Evolutionary conservation across 1,140 invertebrate genomes (phyloP).

Genomic region (Drosophila pandora): DNA sequence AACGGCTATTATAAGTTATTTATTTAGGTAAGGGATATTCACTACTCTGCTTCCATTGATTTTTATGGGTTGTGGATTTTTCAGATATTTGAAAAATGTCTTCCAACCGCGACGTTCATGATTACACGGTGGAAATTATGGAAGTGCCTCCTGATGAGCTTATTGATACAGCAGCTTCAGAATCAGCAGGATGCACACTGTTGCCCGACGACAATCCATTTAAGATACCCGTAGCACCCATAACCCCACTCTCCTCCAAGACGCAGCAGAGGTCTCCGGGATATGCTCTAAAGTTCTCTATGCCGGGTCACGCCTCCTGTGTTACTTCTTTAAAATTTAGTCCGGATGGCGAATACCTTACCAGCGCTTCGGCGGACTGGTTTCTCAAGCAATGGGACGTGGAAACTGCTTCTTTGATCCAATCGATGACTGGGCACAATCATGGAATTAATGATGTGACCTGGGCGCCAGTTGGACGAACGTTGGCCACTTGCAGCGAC

Average conservation of each 20-base stretch:
- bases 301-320: constrained; percentile 30
- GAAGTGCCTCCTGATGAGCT: neutral
- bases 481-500: constrained; percentile 54
- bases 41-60: neutral
- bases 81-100: neutral
- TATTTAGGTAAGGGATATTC: neutral
- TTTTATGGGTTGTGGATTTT: neutral
- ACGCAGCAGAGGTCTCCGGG: constrained; percentile 12
- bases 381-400: constrained; percentile 56
- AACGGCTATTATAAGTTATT: neutral
- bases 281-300: constrained; percentile 24
- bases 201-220: constrained; percentile 8
- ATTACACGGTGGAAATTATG: neutral
- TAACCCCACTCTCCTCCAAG: neutral
- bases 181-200: neutral
- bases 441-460: constrained; percentile 56
- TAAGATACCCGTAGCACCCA: constrained; percentile 28
- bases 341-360: constrained; percentile 29
- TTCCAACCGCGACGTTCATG: neutral
- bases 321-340: constrained; percentile 47
- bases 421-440: constrained; percentile 37
- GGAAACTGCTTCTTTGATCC: neutral
- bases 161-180: neutral
- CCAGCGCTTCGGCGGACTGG: constrained; percentile 48
- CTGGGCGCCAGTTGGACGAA: constrained; percentile 33